A percentile compares a stretch with the other conserved stretches of the same genome.
Evolutionary conservation across 2,113 vertebrate genomes (phyloP).

Genomic region (Panurus biarmicus): DNA sequence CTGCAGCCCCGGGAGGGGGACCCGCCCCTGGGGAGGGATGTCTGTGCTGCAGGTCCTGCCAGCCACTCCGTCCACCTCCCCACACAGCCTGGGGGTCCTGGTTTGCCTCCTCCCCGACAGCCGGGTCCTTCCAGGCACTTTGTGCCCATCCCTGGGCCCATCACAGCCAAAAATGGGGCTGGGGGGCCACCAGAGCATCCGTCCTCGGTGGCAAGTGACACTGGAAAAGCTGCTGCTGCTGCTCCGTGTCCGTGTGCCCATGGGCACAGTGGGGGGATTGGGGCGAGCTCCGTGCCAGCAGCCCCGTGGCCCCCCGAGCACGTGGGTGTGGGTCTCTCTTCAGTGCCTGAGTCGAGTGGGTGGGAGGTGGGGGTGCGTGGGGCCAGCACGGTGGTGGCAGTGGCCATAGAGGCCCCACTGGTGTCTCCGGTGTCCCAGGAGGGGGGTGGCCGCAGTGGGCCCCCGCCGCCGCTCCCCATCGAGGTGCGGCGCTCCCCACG

Average conservation of each 20-base stretch:
- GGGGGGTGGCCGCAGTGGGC: background rate
- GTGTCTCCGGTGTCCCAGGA: accelerated
- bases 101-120: background rate
- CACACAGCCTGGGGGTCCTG: background rate
- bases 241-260: background rate
- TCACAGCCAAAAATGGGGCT: background rate
- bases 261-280: accelerated
- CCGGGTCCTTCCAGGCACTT: background rate
- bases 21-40: background rate
- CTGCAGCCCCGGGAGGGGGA: background rate
- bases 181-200: background rate
- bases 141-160: background rate
- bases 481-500: background rate
- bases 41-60: background rate
- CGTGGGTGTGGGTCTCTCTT: background rate
- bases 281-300: background rate
- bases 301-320: background rate
- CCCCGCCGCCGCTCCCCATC: background rate
- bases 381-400: background rate
- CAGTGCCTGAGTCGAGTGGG: conserved; percentile 30
- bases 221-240: conserved; percentile 10
- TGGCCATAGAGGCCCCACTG: background rate
- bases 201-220: background rate
- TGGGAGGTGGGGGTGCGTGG: background rate
- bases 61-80: background rate